Conservation (phyloP, 2,888 invertebrate species). For the Dryocosmus kuriphilus region DNA sequence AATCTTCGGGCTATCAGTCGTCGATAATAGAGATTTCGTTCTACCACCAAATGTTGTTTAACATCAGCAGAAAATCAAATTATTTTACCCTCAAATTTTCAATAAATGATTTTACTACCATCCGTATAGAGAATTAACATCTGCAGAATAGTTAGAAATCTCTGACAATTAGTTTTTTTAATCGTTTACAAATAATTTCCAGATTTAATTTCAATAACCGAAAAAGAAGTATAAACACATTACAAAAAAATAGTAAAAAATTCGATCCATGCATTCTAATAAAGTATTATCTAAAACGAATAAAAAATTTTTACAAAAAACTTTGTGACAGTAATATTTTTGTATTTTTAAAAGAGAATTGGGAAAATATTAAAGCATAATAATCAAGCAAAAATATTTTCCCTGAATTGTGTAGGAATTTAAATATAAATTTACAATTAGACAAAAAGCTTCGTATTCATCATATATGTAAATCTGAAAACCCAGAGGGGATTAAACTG, state of each 20-base stretch:
- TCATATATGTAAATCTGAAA: constrained; percentile 14
- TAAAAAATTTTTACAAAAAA: too few relatives aligned
- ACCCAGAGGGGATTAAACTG: background rate
- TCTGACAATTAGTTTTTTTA: too few relatives aligned
- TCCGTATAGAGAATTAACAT: background rate
- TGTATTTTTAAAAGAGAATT: too few relatives aligned
- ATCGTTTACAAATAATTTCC: too few relatives aligned
- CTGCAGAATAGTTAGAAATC: background rate
- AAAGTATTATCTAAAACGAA: too few relatives aligned
- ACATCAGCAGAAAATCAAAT: background rate
- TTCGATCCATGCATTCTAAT: too few relatives aligned
- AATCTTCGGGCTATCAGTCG: background rate
- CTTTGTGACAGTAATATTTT: too few relatives aligned
- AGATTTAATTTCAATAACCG: too few relatives aligned
- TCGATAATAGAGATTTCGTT: constrained; percentile 6
- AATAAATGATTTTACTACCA: background rate
- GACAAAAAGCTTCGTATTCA: background rate
- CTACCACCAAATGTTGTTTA: background rate
- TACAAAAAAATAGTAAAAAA: too few relatives aligned
- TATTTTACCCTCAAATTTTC: background rate
- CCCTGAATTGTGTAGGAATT: too few relatives aligned
- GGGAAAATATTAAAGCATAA: too few relatives aligned
- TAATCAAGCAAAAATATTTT: background rate
- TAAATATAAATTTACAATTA: background rate
- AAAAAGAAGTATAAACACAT: too few relatives aligned